A percentile compares a stretch with the other conserved stretches of the same genome.
phyloP scores from a whole-genome alignment of 2,113 vertebrate genomes.

The Otolemur garnettii region DNA sequence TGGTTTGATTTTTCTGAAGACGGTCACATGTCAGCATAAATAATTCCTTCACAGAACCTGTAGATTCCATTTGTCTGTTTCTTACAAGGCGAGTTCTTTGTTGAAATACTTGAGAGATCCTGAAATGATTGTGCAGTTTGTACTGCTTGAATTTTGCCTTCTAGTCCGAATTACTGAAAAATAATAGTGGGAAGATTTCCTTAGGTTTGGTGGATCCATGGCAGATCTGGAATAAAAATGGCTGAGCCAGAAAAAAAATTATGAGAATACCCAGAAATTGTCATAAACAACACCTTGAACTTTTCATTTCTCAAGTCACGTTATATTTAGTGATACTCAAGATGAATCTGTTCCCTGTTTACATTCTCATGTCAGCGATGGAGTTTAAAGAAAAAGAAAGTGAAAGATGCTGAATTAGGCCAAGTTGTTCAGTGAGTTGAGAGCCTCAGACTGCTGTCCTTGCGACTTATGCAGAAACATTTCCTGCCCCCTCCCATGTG shows the following conservation, averaged over 20 bases:
- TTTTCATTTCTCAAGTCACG: neutral
- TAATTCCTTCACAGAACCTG: neutral
- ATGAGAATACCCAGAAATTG: neutral
- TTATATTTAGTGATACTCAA: neutral
- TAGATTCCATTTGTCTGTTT: neutral
- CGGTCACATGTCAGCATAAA: neutral
- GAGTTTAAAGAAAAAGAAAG: neutral
- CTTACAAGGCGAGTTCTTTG: neutral
- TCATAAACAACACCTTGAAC: neutral
- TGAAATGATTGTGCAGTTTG: neutral
- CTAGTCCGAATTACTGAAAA: neutral
- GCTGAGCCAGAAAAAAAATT: neutral
- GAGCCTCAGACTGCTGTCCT: neutral
- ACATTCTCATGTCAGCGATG: neutral
- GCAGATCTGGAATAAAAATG: neutral
- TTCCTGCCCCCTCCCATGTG: neutral
- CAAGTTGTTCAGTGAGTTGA: neutral
- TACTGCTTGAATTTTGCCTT: neutral
- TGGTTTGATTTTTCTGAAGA: conserved; percentile 13
- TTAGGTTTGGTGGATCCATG: neutral
- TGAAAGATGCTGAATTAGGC: neutral
- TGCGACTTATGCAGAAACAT: neutral
- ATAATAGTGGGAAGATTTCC: neutral
- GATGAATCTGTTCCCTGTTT: neutral
- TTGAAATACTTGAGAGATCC: neutral